These are phyloP conservation scores for Porites lobata DNA, from an alignment of 92 coral and sea anemone species.

Conservation along the genomic window DNA sequence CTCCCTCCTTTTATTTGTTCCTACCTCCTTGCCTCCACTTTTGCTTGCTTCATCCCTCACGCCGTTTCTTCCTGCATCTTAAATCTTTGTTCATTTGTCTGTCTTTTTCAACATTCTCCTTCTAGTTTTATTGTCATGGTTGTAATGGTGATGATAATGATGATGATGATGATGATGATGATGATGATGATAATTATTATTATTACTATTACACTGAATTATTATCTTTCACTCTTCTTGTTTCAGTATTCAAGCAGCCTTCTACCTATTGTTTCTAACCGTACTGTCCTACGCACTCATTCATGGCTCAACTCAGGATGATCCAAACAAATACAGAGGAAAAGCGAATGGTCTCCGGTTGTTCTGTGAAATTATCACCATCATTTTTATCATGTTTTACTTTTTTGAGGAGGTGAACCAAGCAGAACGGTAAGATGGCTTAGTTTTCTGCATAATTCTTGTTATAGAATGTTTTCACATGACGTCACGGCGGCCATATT, in stretches of 20 bases:
- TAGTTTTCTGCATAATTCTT: neutral
- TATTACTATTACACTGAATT: neutral
- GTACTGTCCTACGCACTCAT: constrained; percentile 88
- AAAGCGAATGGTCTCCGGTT: constrained; percentile 82
- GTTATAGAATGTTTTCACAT: neutral
- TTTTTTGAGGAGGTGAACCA: constrained; percentile 82
- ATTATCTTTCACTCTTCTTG: neutral
- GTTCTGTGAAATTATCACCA: constrained; percentile 83
- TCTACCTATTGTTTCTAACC: constrained; percentile 78
- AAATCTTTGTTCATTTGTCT: neutral
- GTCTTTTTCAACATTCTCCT: neutral
- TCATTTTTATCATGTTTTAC: constrained; percentile 82
- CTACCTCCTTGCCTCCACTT: neutral
- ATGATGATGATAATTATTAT: too few species aligned
- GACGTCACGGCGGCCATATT: too few species aligned
- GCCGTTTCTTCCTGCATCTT: neutral
- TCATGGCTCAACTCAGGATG: constrained; percentile 81
- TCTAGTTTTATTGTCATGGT: too few species aligned
- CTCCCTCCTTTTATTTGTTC: neutral
- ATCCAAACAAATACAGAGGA: constrained; percentile 81
- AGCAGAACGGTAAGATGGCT: constrained; percentile 78
- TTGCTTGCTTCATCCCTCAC: neutral
- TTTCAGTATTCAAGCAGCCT: constrained; percentile 78
- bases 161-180: too few species aligned
- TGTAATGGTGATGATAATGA: too few species aligned